Evolutionary conservation across 2,888 invertebrate species (phyloP).

Genomic region (Dichetophora obliterata): DNA sequence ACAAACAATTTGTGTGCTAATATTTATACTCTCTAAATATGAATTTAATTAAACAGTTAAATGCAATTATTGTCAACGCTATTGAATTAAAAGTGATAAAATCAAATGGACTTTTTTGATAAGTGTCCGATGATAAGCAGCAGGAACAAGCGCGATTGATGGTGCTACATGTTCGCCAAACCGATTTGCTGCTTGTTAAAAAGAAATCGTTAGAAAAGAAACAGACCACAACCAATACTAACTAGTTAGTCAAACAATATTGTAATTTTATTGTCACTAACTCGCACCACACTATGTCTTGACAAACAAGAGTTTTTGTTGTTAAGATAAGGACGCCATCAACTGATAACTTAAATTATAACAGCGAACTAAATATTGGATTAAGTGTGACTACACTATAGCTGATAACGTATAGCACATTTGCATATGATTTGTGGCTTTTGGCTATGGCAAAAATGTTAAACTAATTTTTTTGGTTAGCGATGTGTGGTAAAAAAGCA

Average conservation of each 20-base stretch:
- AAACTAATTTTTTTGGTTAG: too few species aligned
- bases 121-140: background rate
- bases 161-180: too few species aligned
- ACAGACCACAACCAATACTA: background rate
- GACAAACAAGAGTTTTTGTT: background rate
- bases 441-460: too few species aligned
- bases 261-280: background rate
- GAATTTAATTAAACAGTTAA: conserved; percentile 16
- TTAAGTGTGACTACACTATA: background rate
- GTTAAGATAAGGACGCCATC: background rate
- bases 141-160: too few species aligned
- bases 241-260: background rate
- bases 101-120: background rate
- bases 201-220: background rate
- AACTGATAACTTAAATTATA: conserved; percentile 1
- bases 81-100: background rate
- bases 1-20: background rate
- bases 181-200: too few species aligned
- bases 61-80: conserved; percentile 16
- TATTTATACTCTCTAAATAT: conserved; percentile 6
- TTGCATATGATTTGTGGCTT: background rate
- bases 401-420: background rate
- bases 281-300: background rate
- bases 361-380: background rate
- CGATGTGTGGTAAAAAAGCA: too few species aligned